Percentiles rank a stretch among this genome's conserved stretches.
phyloP scores from a whole-genome alignment of 2,113 vertebrate genomes.

The Merops nubicus region DNA sequence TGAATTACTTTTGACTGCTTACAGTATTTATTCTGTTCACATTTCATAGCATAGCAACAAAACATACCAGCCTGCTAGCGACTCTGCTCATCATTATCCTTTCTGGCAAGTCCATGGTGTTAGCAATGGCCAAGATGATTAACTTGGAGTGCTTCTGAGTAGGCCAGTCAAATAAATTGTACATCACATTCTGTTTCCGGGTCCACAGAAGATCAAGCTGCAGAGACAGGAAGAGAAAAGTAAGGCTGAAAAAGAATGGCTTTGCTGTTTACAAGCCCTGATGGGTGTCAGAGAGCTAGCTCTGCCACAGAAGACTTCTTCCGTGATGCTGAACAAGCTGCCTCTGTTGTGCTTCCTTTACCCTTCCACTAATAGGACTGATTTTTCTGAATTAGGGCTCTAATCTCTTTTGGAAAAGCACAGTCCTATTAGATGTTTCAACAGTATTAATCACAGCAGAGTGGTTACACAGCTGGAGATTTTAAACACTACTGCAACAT shows the following conservation, averaged over 20 bases:
- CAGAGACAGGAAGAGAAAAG: not conserved
- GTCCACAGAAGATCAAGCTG: conserved; percentile 97
- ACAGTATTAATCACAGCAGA: not conserved
- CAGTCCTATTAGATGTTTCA: not conserved
- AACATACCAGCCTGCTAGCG: conserved; percentile 90
- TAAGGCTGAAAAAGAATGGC: not conserved
- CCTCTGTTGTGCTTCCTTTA: not conserved
- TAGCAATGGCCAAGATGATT: conserved; percentile 94
- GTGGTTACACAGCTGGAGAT: not conserved
- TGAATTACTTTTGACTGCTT: not conserved
- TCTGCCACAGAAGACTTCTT: not conserved
- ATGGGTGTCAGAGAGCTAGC: not conserved
- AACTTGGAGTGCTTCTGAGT: conserved; percentile 86
- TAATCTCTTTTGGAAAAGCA: not conserved
- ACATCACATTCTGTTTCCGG: conserved; percentile 94
- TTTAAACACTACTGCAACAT: not conserved
- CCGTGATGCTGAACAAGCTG: not conserved
- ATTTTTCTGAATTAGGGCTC: not conserved
- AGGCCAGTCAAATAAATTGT: conserved; percentile 97
- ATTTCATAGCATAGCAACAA: not conserved
- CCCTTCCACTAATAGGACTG: not conserved
- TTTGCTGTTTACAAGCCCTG: not conserved
- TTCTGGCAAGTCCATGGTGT: conserved; percentile 98
- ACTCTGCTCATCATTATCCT: conserved; percentile 96
- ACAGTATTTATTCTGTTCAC: not conserved